phyloP scores from a whole-genome alignment of 2,797 vertebrate genomes.

The Oryzias dopingdopingensis region DNA sequence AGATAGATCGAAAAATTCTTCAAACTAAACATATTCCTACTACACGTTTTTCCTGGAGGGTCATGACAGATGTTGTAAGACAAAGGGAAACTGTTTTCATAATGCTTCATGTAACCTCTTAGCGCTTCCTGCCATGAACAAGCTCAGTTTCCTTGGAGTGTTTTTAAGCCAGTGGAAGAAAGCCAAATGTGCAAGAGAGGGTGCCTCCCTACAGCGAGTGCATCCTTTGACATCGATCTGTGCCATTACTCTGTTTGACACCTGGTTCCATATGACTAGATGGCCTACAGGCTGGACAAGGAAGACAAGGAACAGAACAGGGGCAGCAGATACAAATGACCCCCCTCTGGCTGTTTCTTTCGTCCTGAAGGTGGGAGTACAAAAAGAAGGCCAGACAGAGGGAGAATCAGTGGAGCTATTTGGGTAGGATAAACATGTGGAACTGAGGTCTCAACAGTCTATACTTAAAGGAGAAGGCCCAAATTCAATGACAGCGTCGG shows the following conservation, averaged over 20 bases:
- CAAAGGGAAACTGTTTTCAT: neutral
- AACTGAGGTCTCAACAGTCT: slow-evolving; percentile 20
- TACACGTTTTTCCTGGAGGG: too few species aligned
- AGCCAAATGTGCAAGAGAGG: slow-evolving; percentile 19
- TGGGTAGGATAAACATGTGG: slow-evolving; percentile 22
- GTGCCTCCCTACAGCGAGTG: slow-evolving; percentile 27
- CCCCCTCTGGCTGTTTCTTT: slow-evolving; percentile 54
- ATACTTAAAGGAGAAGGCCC: slow-evolving; percentile 18
- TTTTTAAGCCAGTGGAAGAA: slow-evolving; percentile 25
- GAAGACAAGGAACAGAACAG: slow-evolving; percentile 55
- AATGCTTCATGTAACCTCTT: neutral
- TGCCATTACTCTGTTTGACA: slow-evolving; percentile 69
- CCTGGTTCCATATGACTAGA: slow-evolving; percentile 58
- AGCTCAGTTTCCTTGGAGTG: slow-evolving; percentile 16
- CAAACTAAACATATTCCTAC: too few species aligned
- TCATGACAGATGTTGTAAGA: too few species aligned
- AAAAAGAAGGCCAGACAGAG: slow-evolving; percentile 4
- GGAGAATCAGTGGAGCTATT: slow-evolving; percentile 20
- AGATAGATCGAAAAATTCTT: too few species aligned
- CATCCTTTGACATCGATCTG: slow-evolving; percentile 52
- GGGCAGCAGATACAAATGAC: slow-evolving; percentile 66
- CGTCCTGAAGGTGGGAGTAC: slow-evolving; percentile 21
- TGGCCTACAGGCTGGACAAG: slow-evolving; percentile 57
- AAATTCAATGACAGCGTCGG: slow-evolving; percentile 25
- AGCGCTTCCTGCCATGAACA: slow-evolving; percentile 1